phyloP scores from a whole-genome alignment of 2,888 invertebrate genomes.

The Odontocolon sp. region DNA sequence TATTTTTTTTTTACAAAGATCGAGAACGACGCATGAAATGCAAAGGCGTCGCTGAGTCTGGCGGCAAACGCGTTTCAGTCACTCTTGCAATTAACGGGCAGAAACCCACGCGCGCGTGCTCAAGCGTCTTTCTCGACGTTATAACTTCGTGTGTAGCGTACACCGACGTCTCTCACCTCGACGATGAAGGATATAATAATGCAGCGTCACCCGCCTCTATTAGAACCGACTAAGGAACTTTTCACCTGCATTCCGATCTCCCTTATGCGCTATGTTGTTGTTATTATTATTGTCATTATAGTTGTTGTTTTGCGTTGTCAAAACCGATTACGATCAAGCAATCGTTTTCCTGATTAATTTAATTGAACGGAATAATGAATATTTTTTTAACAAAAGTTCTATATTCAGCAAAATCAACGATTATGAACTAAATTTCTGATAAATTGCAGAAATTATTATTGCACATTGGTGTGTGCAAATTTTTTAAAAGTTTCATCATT shows the following conservation, averaged over 20 bases:
- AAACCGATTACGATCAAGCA: not conserved
- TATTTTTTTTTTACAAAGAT: constrained; percentile 4
- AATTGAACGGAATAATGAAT: too few relatives aligned
- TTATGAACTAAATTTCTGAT: not conserved
- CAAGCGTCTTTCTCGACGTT: not conserved
- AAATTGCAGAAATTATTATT: too few relatives aligned
- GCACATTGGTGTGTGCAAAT: too few relatives aligned
- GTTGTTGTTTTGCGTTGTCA: not conserved
- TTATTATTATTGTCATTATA: not conserved
- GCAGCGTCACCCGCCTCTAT: constrained; percentile 74
- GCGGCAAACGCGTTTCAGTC: constrained; percentile 15
- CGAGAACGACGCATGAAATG: not conserved
- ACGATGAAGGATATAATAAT: constrained; percentile 64
- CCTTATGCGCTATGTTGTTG: constrained; percentile 52
- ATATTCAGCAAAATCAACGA: not conserved
- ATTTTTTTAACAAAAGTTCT: not conserved
- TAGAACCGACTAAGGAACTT: constrained; percentile 66
- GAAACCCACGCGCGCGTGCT: too few relatives aligned
- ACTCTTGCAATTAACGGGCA: constrained; percentile 36
- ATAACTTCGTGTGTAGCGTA: not conserved
- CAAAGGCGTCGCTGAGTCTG: constrained; percentile 12
- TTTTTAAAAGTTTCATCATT: too few relatives aligned
- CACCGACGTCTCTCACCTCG: constrained; percentile 34
- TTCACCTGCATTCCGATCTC: constrained; percentile 68
- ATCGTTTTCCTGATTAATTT: not conserved